Percentiles rank a stretch among this genome's conserved stretches.
These are phyloP conservation scores for Simalia tracyae DNA, from an alignment of 2,797 vertebrate species.

Conservation along the genomic window DNA sequence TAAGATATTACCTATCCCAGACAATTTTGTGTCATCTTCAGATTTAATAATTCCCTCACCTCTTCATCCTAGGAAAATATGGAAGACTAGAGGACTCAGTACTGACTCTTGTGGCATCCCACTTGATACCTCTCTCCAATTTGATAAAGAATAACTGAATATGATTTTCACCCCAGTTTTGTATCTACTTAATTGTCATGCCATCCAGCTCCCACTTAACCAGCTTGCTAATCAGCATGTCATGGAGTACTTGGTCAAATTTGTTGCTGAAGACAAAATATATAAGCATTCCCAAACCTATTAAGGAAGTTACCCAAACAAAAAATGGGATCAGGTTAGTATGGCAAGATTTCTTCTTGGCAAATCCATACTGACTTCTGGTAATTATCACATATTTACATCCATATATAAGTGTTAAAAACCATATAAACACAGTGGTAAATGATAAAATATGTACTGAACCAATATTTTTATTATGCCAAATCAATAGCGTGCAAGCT, in stretches of 20 bases:
- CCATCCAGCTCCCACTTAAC: no score
- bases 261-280: not conserved
- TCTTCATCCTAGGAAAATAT: not conserved
- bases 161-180: not conserved
- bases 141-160: not conserved
- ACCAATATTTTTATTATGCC: not conserved
- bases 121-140: not conserved
- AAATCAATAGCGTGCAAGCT: not conserved
- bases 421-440: not conserved
- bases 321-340: not conserved
- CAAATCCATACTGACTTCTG: not conserved
- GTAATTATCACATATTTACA: not conserved
- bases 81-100: not conserved
- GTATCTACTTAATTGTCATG: not conserved
- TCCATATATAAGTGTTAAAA: not conserved
- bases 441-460: not conserved
- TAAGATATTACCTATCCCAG: not conserved
- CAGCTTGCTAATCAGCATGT: no score
- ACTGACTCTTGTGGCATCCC: not conserved
- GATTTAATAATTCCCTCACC: not conserved
- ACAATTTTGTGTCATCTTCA: not conserved
- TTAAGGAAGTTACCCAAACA: not conserved
- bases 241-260: not conserved
- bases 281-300: not conserved
- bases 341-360: not conserved